These are phyloP conservation scores for Orius insidiosus DNA, from an alignment of 1,140 invertebrate species.

Conservation along the genomic window DNA sequence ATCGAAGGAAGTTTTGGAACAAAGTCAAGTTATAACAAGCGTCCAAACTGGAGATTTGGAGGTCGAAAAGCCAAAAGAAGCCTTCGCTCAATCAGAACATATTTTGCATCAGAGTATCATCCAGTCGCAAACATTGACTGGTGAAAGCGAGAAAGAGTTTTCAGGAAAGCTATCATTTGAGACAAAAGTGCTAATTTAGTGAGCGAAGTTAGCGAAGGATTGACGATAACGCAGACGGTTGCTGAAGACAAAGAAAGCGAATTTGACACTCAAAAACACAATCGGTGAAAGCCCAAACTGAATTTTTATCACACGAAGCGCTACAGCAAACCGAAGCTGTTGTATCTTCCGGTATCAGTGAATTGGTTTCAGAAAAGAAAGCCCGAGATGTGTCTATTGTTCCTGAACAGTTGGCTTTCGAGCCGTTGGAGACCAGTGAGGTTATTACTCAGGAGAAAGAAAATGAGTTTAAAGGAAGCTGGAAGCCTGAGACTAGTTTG, in stretches of 20 bases:
- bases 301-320: constrained; percentile 17
- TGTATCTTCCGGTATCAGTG: constrained; percentile 19
- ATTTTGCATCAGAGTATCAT: constrained; percentile 19
- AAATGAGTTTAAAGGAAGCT: constrained; percentile 22
- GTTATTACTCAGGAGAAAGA: constrained; percentile 25
- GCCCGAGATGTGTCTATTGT: constrained; percentile 19
- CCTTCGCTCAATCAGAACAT: constrained; percentile 21
- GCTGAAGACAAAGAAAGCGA: constrained; percentile 25
- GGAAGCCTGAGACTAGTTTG: constrained; percentile 22
- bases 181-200: constrained; percentile 17
- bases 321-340: constrained; percentile 17
- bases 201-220: constrained; percentile 18
- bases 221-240: constrained; percentile 25
- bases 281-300: constrained; percentile 11
- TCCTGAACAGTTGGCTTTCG: constrained; percentile 17
- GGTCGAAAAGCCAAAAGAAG: constrained; percentile 19
- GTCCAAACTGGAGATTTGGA: constrained; percentile 19
- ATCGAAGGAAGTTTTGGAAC: constrained; percentile 19
- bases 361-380: constrained; percentile 21
- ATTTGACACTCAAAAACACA: constrained; percentile 12
- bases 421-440: constrained; percentile 24
- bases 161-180: constrained; percentile 11
- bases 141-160: constrained; percentile 19
- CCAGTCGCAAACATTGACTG: constrained; percentile 14
- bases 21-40: constrained; percentile 19